Evolutionary conservation across 2,888 invertebrate species (phyloP).

Genomic region (Allacma fusca): DNA sequence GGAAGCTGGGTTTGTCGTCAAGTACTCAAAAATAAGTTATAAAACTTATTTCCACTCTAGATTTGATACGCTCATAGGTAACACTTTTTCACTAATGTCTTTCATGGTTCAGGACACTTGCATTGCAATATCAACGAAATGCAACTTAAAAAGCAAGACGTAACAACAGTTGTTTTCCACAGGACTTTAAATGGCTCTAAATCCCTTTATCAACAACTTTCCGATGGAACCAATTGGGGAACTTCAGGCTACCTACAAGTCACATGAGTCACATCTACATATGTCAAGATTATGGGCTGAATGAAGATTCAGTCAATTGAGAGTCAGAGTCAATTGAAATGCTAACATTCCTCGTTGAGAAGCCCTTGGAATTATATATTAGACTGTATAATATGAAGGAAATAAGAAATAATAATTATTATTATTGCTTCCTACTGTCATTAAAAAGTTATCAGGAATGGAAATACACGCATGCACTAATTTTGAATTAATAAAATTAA

Average conservation of each 20-base stretch:
- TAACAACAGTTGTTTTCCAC: background rate
- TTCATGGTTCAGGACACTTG: too few relatives aligned
- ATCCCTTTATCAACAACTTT: constrained; percentile 48
- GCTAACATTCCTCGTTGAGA: constrained; percentile 42
- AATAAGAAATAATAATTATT: too few relatives aligned
- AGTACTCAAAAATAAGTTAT: constrained; percentile 34
- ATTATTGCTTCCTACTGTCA: too few relatives aligned
- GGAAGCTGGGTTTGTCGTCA: constrained; percentile 45
- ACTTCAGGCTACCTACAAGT: constrained; percentile 37
- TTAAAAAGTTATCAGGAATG: too few relatives aligned
- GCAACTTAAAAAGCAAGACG: background rate
- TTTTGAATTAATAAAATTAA: too few relatives aligned
- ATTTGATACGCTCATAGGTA: constrained; percentile 47
- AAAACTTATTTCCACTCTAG: constrained; percentile 38
- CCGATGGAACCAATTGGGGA: constrained; percentile 45
- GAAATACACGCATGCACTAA: too few relatives aligned
- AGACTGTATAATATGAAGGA: too few relatives aligned
- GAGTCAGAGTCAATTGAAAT: constrained; percentile 39
- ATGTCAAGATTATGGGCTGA: constrained; percentile 30
- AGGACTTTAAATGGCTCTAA: constrained; percentile 51
- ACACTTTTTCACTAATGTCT: background rate
- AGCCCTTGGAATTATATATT: constrained; percentile 37
- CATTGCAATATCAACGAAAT: background rate
- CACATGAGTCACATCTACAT: too few relatives aligned
- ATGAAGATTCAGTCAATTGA: constrained; percentile 38